Conservation (phyloP, 2,888 invertebrate species). For the Hoplodrina blanda region DNA sequence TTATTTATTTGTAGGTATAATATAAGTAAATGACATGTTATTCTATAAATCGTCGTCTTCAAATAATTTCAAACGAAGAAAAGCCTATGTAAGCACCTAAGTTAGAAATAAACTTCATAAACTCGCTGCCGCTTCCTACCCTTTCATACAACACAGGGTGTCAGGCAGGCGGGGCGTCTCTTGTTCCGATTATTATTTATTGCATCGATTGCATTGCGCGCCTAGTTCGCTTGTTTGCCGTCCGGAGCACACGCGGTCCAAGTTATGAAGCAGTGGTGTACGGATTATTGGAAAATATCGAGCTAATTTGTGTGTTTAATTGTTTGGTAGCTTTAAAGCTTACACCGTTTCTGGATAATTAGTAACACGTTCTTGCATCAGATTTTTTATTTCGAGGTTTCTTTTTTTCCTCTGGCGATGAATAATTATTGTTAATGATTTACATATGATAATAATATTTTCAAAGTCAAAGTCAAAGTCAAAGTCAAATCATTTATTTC, state of each 20-base stretch:
- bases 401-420: too few relatives aligned
- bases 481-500: too few relatives aligned
- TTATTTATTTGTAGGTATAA: too few relatives aligned
- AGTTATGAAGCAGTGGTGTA: slow-evolving; percentile 43
- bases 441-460: too few relatives aligned
- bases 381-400: too few relatives aligned
- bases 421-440: too few relatives aligned
- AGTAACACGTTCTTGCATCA: too few relatives aligned
- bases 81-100: not conserved
- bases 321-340: not conserved
- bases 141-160: not conserved
- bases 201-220: slow-evolving; percentile 66
- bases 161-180: slow-evolving; percentile 47
- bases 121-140: slow-evolving; percentile 28
- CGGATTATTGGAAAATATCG: not conserved
- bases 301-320: not conserved
- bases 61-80: not conserved
- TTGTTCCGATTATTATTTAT: slow-evolving; percentile 69
- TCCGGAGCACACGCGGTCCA: slow-evolving; percentile 42
- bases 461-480: too few relatives aligned
- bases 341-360: too few relatives aligned
- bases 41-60: not conserved
- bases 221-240: slow-evolving; percentile 62
- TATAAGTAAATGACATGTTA: too few relatives aligned
- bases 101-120: slow-evolving; percentile 4